Evolutionary conservation across 2,113 vertebrate genomes (phyloP), one percentile per base, ranked within the genome.

Genomic region (Myxocyprinus asiaticus): DNA sequence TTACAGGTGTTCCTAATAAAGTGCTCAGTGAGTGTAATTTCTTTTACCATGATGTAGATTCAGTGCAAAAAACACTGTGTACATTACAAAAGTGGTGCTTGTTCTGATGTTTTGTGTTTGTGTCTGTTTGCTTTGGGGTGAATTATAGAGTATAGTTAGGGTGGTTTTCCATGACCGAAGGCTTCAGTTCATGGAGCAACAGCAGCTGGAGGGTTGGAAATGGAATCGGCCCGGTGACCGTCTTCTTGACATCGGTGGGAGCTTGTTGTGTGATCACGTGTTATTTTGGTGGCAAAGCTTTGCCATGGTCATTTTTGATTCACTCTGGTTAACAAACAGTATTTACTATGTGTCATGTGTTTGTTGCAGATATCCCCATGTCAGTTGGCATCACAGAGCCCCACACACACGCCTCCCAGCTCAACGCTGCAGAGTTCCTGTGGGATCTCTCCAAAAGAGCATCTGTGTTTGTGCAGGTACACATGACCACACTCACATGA

Each of bases 131-230:
- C 64, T 82, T 61, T 69, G 61, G 10, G 91, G 91, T 91, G 91
- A 81, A 90, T 51, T 86, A n/a, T 70, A 99, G 97, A 99, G 98
- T 88, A 97, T 98, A 77, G 95, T 99, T 77, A 94, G 97, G 1
- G 98, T 99, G 83, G 96, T 99, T 67, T 99, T 99, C 79, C 98
- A 99, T 0, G 98, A 99, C 90, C 92, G 97, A n/a, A 93, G 97
- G 3, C 93, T 99, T 65, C 98, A 99, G 80, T 99, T 99, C 88
- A 97, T 97, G 0, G 98, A 99, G 86, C 98, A 99, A 65, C 97
- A 99, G 88, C 97, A 99, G 90, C 93, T 99, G 84, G 98, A 99
- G 85, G 96, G 98, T 84, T 98, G 98, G 98, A 90, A 95, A 70
- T 98, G 96, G 98, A 98, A 98, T 92, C 82, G 98, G 17, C 98